Evolutionary conservation across 2,113 vertebrate genomes (phyloP).

Genomic region (Beaufortia kweichowensis): DNA sequence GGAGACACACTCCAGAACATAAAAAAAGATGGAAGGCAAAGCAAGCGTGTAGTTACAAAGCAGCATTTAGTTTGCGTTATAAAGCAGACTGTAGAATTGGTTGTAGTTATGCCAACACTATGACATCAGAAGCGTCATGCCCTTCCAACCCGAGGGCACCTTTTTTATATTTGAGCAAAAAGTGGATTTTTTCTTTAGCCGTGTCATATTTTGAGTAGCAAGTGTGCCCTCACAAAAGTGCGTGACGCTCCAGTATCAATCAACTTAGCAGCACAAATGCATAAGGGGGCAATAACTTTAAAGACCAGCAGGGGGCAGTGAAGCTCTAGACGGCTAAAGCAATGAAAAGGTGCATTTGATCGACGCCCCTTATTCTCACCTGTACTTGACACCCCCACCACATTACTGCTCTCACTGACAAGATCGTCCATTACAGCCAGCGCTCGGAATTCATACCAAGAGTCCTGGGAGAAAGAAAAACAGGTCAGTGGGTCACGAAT

Average conservation of each 20-base stretch:
- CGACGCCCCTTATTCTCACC: slow-evolving; percentile 72
- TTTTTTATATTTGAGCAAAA: neutral
- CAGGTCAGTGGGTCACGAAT: slow-evolving; percentile 36
- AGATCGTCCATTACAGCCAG: slow-evolving; percentile 99
- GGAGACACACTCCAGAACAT: slow-evolving; percentile 51
- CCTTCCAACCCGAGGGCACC: neutral
- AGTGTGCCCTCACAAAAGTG: slow-evolving; percentile 11
- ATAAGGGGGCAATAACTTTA: slow-evolving; percentile 14
- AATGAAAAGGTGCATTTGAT: slow-evolving; percentile 42
- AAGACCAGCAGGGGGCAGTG: slow-evolving; percentile 51
- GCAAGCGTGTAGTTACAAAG: slow-evolving; percentile 51
- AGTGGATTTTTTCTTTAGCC: neutral
- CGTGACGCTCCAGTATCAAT: neutral
- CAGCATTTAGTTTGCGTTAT: slow-evolving; percentile 29
- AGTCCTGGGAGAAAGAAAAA: slow-evolving; percentile 79
- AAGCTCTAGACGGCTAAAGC: slow-evolving; percentile 38
- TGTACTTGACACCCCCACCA: slow-evolving; percentile 96
- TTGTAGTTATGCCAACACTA: slow-evolving; percentile 7
- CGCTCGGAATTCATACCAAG: slow-evolving; percentile 97
- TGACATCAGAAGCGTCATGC: neutral
- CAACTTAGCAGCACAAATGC: slow-evolving; percentile 6
- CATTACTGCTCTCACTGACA: slow-evolving; percentile 98
- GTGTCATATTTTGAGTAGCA: no score
- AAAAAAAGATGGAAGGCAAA: slow-evolving; percentile 50
- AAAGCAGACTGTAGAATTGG: slow-evolving; percentile 14